Base-by-base conservation (phyloP, 2,113 vertebrate species). In the Xiphorhynchus elegans region DNA sequence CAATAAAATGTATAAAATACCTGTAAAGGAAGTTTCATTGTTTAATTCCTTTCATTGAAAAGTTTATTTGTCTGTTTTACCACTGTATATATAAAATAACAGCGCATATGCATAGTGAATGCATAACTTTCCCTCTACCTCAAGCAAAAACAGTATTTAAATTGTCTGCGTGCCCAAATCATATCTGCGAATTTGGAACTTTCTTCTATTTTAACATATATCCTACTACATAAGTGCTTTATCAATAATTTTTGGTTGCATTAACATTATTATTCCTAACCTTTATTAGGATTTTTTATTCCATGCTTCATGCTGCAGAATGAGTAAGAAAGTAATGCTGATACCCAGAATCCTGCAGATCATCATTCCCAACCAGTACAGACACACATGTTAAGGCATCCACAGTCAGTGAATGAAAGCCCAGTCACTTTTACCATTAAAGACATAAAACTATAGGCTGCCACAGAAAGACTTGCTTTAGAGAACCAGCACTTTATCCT, bases 381-480 rank as follows among this genome's bases (percentile, higher is more conserved):
- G 84, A 84, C 89, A 94, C n/a, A 94, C 77, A 79, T 78, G 64
- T 58, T 72, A 37, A 95, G 81, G 95, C 68, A 88, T 62, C 35
- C 90, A 52, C 42, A 29, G 73, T 78, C 77, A 87, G 11, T 39
- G 64, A 89, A 92, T 25, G 64, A 96, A 96, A 94, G 58, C 63
- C 88, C 67, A 95, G 49, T 28, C 72, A 74, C 39, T 91, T 82
- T 53, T 67, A 88, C 44, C 31, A 83, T 47, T 40, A 94, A 95
- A 95, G 64, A 42, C 28, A 20, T 19, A 58, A 58, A 93, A 68
- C 25, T 28, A 13, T 10, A 47, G 89, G 13, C 25, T 42, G 50
- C 28, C 9, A 66, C 40, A 68, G 42, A 78, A 84, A 78, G 29
- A 64, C 26, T 44, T 62, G 49, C 50, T 58, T 59, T 42, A 17